Evolutionary conservation across 2,797 vertebrate genomes (phyloP).

Genomic region (Sebastes oblongus): DNA sequence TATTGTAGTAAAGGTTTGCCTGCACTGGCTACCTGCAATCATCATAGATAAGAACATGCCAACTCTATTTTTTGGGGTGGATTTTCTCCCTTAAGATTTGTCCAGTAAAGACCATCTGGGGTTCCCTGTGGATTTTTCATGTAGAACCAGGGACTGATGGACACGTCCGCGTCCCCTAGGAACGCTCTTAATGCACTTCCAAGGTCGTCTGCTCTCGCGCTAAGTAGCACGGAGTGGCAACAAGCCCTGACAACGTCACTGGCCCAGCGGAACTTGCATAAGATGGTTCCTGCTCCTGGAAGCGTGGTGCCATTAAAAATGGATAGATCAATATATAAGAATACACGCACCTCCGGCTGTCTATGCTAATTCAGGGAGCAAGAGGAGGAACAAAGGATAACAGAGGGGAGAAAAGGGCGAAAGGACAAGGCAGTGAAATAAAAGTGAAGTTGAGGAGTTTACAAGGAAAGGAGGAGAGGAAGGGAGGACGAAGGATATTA

Average conservation of each 20-base stretch:
- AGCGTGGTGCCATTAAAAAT: constrained; percentile 70
- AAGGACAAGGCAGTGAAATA: constrained; percentile 25
- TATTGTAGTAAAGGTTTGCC: not conserved
- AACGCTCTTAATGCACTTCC: constrained; percentile 69
- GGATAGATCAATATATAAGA: constrained; percentile 72
- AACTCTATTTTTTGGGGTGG: constrained; percentile 1
- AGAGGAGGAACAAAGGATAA: constrained; percentile 37
- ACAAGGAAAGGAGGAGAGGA: not conserved
- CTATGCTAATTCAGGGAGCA: constrained; percentile 58
- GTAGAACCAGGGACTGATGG: constrained; percentile 42
- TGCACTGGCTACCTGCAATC: not conserved
- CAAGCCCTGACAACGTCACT: constrained; percentile 64
- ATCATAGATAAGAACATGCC: not conserved
- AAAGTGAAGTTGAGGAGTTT: constrained; percentile 16
- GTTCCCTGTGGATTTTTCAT: constrained; percentile 34
- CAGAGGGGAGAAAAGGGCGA: constrained; percentile 12
- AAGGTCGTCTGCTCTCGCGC: constrained; percentile 62
- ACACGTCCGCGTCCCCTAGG: constrained; percentile 47
- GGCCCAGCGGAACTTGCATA: constrained; percentile 58
- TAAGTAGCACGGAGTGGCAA: constrained; percentile 56
- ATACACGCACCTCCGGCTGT: constrained; percentile 54
- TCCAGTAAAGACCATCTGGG: not conserved
- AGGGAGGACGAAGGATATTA: not conserved
- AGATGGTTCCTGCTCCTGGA: constrained; percentile 52
- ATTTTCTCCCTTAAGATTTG: not conserved